Percentiles rank a stretch among this genome's conserved stretches.
phyloP scores from a whole-genome alignment of 2,888 invertebrate species.

The Andricus curvator region DNA sequence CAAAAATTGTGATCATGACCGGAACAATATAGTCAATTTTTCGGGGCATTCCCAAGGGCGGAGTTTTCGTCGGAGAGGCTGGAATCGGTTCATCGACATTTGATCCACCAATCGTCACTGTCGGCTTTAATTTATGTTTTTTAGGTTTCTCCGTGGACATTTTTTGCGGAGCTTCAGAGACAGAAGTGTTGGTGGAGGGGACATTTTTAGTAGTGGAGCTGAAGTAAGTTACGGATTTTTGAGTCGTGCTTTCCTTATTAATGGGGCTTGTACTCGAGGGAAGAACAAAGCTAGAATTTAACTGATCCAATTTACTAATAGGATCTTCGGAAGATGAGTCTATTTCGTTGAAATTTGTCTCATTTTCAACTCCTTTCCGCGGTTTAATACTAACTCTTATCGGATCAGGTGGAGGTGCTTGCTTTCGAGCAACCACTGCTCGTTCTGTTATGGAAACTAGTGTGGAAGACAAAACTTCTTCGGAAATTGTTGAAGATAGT shows the following conservation, averaged over 20 bases:
- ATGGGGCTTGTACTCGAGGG: neutral
- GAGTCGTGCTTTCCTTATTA: neutral
- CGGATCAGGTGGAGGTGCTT: neutral
- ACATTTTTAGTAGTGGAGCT: neutral
- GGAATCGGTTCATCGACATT: slow-evolving; percentile 72
- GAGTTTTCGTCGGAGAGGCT: slow-evolving; percentile 64
- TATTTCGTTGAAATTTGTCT: neutral
- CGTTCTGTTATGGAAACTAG: neutral
- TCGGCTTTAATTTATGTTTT: slow-evolving; percentile 79
- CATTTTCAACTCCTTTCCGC: slow-evolving; percentile 23
- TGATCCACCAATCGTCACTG: slow-evolving; percentile 78
- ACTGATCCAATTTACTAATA: neutral
- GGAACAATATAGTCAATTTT: slow-evolving; percentile 85
- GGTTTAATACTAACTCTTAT: neutral
- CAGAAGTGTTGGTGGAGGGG: neutral
- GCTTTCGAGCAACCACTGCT: neutral
- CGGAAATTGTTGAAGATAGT: neutral
- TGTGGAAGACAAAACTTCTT: neutral
- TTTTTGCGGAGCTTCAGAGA: neutral
- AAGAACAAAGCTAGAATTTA: neutral
- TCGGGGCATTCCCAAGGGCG: slow-evolving; percentile 66
- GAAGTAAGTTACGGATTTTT: neutral
- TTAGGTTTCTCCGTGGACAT: slow-evolving; percentile 69
- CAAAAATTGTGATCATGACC: slow-evolving; percentile 86
- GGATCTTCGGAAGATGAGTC: neutral